Evolutionary conservation across 2,888 invertebrate species (phyloP).

Genomic region (Conops quadrifasciatus): DNA sequence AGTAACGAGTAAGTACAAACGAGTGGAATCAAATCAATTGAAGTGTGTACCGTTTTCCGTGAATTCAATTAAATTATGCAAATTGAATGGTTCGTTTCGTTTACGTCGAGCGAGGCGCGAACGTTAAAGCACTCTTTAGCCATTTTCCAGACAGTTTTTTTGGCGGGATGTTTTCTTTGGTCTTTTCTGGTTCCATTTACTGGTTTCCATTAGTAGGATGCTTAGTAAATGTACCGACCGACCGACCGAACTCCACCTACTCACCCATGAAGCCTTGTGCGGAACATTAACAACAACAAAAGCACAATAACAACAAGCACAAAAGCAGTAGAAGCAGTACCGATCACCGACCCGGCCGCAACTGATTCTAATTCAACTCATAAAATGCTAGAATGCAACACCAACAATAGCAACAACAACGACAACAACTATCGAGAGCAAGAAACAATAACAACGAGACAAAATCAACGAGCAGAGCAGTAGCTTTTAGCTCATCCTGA

Average conservation of each 20-base stretch:
- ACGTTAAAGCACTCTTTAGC: too few species aligned
- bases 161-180: too few species aligned
- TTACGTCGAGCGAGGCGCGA: slow-evolving; percentile 44
- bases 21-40: too few species aligned
- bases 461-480: too few species aligned
- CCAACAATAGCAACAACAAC: slow-evolving; percentile 30
- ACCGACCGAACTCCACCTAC: slow-evolving; percentile 52
- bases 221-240: slow-evolving; percentile 31
- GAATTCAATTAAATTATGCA: slow-evolving; percentile 61
- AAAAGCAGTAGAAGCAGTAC: neutral
- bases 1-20: too few species aligned
- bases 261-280: slow-evolving; percentile 44
- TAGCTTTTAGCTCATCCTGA: too few species aligned
- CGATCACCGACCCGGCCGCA: too few species aligned
- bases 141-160: too few species aligned
- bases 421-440: slow-evolving; percentile 5
- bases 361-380: slow-evolving; percentile 32
- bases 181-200: slow-evolving; percentile 46
- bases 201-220: slow-evolving; percentile 29
- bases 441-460: too few species aligned
- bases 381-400: slow-evolving; percentile 27
- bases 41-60: slow-evolving; percentile 31
- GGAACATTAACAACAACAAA: neutral
- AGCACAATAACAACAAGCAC: slow-evolving; percentile 27
- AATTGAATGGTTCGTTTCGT: slow-evolving; percentile 54